Evolutionary conservation across 2,797 vertebrate species (phyloP), one percentile per base, ranked within the genome.

Genomic region (Lagodon rhomboides): DNA sequence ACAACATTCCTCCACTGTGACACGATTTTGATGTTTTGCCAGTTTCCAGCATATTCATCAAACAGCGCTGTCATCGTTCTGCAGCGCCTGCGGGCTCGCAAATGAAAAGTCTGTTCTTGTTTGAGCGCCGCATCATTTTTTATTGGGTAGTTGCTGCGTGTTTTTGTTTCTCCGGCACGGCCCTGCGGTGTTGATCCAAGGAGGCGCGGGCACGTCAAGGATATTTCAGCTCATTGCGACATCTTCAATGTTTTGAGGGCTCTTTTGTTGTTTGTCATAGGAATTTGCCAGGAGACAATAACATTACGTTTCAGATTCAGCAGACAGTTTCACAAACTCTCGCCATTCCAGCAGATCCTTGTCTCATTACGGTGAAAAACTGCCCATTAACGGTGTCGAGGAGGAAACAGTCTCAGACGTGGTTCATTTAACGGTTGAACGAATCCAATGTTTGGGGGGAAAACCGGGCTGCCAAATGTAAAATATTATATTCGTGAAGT

Each of bases 221-320:
- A 56, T 22, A 77, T 80, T 90, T 80, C 80, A 84, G 56, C 62
- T 60, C 41, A 47, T 87, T 91, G 85, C 84, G 87, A 87, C 81
- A 87, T 83, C 71, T 62, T 53, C 27, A 63, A 20, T 71, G 51
- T 71, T 62, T 64, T 56, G 2, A 75, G 75, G 16, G 12, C 55
- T 43, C 15, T 43, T 51, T 51, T 58, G 27, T 72, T 82, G 62
- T 84, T 79, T 73, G 54, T 22, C 59, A 68, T 30, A 49, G 18
- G 16, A 72, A 44, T 71, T 7, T 23, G 34, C 60, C 60, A 23
- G 25, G 30, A 66, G 49, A 66, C 59, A 47, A 27, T 58, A 15
- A 27, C 49, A 38, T 55, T 16, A 12, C 23, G 25, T 62, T 22
- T 66, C 4, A 55, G n/a, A 10, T 62, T 59, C 7, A 76, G 58